Conservation (phyloP, 2,797 vertebrate genomes). For the Rhyacichthys aspro region DNA sequence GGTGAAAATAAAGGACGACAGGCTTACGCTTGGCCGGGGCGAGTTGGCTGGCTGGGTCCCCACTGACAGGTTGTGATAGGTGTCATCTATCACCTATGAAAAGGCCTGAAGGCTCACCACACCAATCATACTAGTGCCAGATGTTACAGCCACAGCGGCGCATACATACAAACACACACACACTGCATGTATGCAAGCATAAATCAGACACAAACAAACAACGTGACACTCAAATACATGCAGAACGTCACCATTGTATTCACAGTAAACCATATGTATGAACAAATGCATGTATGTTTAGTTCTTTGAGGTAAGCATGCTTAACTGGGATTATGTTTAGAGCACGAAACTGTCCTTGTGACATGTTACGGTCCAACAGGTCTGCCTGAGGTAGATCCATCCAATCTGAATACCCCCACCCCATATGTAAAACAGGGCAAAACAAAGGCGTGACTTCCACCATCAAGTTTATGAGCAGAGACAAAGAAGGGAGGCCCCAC, state of each 20-base stretch:
- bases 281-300: constrained; percentile 13
- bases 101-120: constrained; percentile 73
- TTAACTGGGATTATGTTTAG: too few relatives aligned
- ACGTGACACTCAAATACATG: constrained; percentile 32
- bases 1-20: constrained; percentile 52
- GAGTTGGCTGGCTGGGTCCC: constrained; percentile 64
- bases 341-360: too few relatives aligned
- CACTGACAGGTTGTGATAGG: constrained; percentile 75
- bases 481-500: constrained; percentile 39
- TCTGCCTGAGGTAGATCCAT: background rate
- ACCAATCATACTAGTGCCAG: constrained; percentile 74
- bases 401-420: background rate
- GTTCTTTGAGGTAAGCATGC: background rate
- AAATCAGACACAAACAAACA: constrained; percentile 54
- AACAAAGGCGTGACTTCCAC: constrained; percentile 26
- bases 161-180: constrained; percentile 16
- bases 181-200: constrained; percentile 27
- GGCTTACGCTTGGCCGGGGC: constrained; percentile 61
- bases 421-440: background rate
- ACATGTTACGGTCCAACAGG: background rate
- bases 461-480: constrained; percentile 34
- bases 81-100: constrained; percentile 75
- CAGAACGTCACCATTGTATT: constrained; percentile 47
- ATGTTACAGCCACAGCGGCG: constrained; percentile 68
- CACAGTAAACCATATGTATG: constrained; percentile 26